phyloP scores from a whole-genome alignment of 2,888 invertebrate genomes.

The Mesochorus sp. region DNA sequence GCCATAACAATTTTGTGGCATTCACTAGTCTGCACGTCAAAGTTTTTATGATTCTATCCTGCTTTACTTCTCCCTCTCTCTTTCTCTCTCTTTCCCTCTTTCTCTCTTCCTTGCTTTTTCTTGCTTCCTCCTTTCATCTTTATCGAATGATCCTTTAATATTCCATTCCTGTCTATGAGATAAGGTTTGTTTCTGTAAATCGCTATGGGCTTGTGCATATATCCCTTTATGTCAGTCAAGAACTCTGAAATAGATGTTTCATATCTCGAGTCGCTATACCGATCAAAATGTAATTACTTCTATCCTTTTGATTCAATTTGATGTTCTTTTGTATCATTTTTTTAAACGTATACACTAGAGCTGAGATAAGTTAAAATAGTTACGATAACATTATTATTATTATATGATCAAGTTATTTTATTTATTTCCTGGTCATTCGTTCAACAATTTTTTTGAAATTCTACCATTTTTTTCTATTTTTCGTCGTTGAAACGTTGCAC shows the following conservation, averaged over 20 bases:
- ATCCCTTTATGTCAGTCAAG: not conserved
- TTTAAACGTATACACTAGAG: too few species aligned
- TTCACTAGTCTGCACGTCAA: too few species aligned
- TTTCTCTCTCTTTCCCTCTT: not conserved
- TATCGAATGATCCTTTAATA: slow-evolving; percentile 32
- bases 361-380: too few species aligned
- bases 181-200: not conserved
- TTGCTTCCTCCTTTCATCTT: not conserved
- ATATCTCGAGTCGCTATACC: not conserved
- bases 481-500: too few species aligned
- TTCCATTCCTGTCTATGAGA: slow-evolving; percentile 18
- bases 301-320: not conserved
- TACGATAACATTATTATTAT: too few species aligned
- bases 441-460: too few species aligned
- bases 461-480: too few species aligned
- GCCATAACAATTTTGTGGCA: too few species aligned
- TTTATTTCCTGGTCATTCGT: too few species aligned
- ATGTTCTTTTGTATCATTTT: not conserved
- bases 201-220: slow-evolving; percentile 17
- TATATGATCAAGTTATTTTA: too few species aligned
- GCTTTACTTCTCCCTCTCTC: not conserved
- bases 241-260: slow-evolving; percentile 22
- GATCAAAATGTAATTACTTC: not conserved
- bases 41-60: too few species aligned
- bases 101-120: not conserved